Evolutionary conservation across 1,140 invertebrate species (phyloP), one percentile per base, ranked within the genome.

Genomic region (Muscidifurax raptorellus): DNA sequence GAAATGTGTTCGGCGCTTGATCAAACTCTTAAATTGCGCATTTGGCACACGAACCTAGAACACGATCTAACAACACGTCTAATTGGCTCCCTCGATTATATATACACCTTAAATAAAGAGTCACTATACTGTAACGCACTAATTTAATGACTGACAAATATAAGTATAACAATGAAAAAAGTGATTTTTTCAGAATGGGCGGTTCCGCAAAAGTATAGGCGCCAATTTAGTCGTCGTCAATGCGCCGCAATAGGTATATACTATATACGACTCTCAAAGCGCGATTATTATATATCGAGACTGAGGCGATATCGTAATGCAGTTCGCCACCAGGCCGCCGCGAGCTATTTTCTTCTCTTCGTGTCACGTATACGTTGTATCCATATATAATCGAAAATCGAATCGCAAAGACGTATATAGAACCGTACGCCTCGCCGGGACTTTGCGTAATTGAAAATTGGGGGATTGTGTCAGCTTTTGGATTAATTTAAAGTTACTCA

Each of bases 291-390:
- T 12, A 40, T 40, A 30, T 27, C n/a, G 32, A n/a, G 72, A 47
- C 30, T n/a, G 47, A 40, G 9, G 32, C n/a, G 59, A 66, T 44
- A 76, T 44, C 72, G 81, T 67, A 82, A 82, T 82, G 75, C 59
- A 64, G 82, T 78, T 15, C 22, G 22, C 75, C 82, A 44, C 82
- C 28, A n/a, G n/a, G 28, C 9, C 72, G 71, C 18, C 18, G 52
- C 36, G 7, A 40, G 80, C 44, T 75, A 75, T 47, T 47, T 75
- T 47, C 40, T 28, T 64, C 76, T 64, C 52, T 64, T 32, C 18
- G 52, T 9, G 7, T 6, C 5, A 9, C 6, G 36, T 40, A 40
- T 6, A 40, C 6, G 2, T 32, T 52, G n/a, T n/a, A n/a, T 13
- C 18, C 47, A 22, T 25, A 15, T 44, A 44, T 77, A 74, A 74